Conservation (phyloP, 2,888 invertebrate species). For the Liopterus haemorrhoidalis region DNA sequence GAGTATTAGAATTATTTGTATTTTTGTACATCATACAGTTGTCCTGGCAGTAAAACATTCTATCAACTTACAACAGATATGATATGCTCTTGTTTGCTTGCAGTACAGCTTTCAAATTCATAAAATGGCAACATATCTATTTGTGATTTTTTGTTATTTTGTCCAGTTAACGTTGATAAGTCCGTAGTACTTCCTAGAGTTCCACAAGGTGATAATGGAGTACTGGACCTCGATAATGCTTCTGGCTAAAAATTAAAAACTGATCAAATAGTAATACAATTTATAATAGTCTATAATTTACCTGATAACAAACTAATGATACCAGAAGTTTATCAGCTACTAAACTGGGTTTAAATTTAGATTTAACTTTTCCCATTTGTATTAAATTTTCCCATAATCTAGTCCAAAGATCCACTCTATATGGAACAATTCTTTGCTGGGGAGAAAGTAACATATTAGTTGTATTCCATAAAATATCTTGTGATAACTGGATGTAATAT, state of each 20-base stretch:
- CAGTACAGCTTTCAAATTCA: conserved; percentile 79
- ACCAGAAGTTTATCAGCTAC: conserved; percentile 74
- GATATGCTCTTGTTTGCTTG: conserved; percentile 81
- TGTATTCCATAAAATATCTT: conserved; percentile 74
- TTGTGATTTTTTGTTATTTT: conserved; percentile 45
- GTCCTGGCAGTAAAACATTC: no score
- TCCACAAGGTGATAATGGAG: conserved; percentile 73
- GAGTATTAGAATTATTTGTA: no score
- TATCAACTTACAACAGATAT: conserved; percentile 67
- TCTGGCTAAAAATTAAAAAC: conserved; percentile 56
- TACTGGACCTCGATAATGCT: conserved; percentile 76
- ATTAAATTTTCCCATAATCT: conserved; percentile 69
- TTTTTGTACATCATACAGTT: no score
- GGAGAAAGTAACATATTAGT: conserved; percentile 78
- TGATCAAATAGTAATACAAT: conserved; percentile 6
- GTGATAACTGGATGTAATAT: conserved; percentile 58
- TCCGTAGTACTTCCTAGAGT: conserved; percentile 45
- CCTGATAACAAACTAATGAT: conserved; percentile 77
- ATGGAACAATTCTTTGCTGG: conserved; percentile 76
- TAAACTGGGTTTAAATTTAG: conserved; percentile 60
- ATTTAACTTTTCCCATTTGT: conserved; percentile 54
- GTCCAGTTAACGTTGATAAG: conserved; percentile 48
- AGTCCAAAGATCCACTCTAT: conserved; percentile 77
- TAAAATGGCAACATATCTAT: conserved; percentile 67
- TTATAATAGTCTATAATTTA: conserved; percentile 35